Percentiles rank a stretch among this genome's conserved stretches.
These are phyloP conservation scores for Bothrops jararaca DNA, from an alignment of 2,113 vertebrate genomes.

Conservation along the genomic window DNA sequence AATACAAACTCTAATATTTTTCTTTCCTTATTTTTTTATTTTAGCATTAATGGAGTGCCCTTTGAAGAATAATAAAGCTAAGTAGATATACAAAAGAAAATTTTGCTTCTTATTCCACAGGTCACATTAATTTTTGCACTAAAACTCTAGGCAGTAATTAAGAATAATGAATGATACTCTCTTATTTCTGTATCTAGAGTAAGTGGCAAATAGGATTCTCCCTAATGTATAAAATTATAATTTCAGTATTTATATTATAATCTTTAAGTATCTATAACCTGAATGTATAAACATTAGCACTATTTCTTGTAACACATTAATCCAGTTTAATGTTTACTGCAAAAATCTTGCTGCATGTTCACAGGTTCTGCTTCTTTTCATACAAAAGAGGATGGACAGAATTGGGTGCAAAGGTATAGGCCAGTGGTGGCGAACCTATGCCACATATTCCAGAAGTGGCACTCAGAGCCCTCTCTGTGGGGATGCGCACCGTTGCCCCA, in stretches of 20 bases:
- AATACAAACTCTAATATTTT: not conserved
- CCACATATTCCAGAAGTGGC: too few species aligned
- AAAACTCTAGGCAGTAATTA: slow-evolving; percentile 17
- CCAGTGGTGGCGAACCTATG: too few species aligned
- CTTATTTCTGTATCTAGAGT: not conserved
- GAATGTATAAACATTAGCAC: slow-evolving; percentile 16
- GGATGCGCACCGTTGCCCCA: too few species aligned
- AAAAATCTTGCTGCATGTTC: not conserved
- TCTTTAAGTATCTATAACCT: slow-evolving; percentile 28
- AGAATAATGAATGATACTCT: not conserved
- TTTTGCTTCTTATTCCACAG: not conserved
- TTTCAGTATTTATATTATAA: slow-evolving; percentile 24
- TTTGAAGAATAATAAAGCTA: slow-evolving; percentile 19
- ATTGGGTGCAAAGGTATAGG: too few species aligned
- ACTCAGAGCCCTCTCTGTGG: too few species aligned
- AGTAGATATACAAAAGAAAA: slow-evolving; percentile 4
- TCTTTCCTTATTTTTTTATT: not conserved
- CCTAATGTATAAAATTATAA: not conserved
- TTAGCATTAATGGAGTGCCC: not conserved
- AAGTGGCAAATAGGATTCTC: slow-evolving; percentile 6
- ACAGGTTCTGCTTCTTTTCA: not conserved
- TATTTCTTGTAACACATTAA: slow-evolving; percentile 13
- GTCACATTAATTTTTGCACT: slow-evolving; percentile 18
- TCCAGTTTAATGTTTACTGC: slow-evolving; percentile 6
- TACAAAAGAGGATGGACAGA: not conserved